Percentiles rank a stretch among this genome's conserved stretches.
phyloP scores from a whole-genome alignment of 2,888 invertebrate genomes.

The Lamellibrachia satsuma region DNA sequence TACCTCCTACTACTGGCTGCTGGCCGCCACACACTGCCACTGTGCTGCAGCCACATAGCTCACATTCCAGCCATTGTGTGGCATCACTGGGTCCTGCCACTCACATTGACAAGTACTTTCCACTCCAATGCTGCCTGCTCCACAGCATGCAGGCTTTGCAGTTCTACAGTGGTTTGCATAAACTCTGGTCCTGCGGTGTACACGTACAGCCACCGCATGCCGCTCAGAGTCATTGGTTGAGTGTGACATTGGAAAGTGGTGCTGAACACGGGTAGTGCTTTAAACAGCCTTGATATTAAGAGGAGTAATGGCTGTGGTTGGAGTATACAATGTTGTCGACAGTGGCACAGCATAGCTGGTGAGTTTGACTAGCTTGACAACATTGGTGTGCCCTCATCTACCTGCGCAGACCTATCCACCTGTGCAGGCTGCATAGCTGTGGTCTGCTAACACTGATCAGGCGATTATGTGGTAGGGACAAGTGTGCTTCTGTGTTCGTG shows the following conservation, averaged over 20 bases:
- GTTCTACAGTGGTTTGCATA: not conserved
- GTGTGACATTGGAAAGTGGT: not conserved
- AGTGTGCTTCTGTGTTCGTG: not conserved
- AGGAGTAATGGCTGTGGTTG: not conserved
- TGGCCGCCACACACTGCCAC: not conserved
- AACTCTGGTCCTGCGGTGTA: not conserved
- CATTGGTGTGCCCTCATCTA: not conserved
- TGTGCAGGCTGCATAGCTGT: not conserved
- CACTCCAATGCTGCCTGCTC: not conserved
- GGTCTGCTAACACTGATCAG: slow-evolving; percentile 6
- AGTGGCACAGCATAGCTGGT: not conserved
- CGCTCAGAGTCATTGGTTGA: not conserved
- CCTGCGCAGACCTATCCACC: not conserved
- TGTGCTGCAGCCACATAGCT: not conserved
- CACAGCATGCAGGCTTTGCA: not conserved
- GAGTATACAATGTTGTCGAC: not conserved
- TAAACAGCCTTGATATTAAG: not conserved
- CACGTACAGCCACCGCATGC: not conserved
- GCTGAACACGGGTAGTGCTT: not conserved
- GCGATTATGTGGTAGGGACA: slow-evolving; percentile 13
- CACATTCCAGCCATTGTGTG: slow-evolving; percentile 17
- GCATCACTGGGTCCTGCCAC: not conserved
- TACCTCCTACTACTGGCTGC: not conserved
- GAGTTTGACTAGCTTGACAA: not conserved
- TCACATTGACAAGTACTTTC: slow-evolving; percentile 7